Evolutionary conservation across 1,140 invertebrate species (phyloP), one percentile per base, ranked within the genome.

Genomic region (Adelges cooleyi): DNA sequence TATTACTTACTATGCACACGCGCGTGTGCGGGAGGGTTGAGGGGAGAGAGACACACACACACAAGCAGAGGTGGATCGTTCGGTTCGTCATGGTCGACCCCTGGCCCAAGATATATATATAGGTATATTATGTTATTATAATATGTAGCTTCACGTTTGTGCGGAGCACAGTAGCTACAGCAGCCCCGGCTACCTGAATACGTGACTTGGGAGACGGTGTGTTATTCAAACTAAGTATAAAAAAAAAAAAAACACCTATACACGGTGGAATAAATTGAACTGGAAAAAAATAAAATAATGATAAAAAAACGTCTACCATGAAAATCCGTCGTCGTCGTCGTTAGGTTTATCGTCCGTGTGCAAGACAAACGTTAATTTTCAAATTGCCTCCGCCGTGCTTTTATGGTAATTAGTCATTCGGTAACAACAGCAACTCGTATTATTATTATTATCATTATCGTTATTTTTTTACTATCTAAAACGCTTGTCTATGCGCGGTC

Each of bases 71-170:
- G 38, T 25, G 22, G 23, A 56, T 18, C 36, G 53, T 56, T 27
- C 36, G 38, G 53, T 56, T 56, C 53, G 54, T 59, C 40, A 59
- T 27, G 54, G 54, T 59, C 54, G 54, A 59, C 54, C 54, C 38
- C 38, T 40, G 22, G 11, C 8, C n/a, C 0, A 44, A 27, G 53
- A 38, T 54, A 38, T 17, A 36, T 18, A 27, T 53, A 18, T 22
- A n/a, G n/a, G n/a, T n/a, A n/a, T n/a, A n/a, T n/a, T n/a, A n/a
- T n/a, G n/a, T n/a, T n/a, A n/a, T n/a, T n/a, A n/a, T n/a, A n/a
- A n/a, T n/a, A 40, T n/a, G 18, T 56, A 13, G 36, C 38, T 44
- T 56, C 53, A 56, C 53, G 40, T 44, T 44, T 59, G 54, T 29
- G 40, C 54, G 54, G 54, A 59, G 54, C 25, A 59, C 54, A 27